phyloP scores from a whole-genome alignment of 2,888 invertebrate species.

The Drosophila austrosaltans region DNA sequence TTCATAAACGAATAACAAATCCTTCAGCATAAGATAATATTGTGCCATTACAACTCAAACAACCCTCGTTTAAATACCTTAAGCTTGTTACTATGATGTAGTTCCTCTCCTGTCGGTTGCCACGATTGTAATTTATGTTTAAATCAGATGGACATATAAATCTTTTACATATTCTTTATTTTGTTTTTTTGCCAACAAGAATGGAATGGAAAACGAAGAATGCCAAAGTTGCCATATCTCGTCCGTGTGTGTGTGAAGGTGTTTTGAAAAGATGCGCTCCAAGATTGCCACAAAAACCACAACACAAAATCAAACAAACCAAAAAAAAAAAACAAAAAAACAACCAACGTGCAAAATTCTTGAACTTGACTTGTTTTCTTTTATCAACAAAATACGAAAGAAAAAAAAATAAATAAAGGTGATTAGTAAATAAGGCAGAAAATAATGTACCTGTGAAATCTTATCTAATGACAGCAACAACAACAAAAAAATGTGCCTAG shows the following conservation, averaged over 20 bases:
- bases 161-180: constrained; percentile 47
- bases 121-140: constrained; percentile 63
- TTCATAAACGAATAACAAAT: too few species aligned
- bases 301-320: background rate
- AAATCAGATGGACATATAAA: constrained; percentile 69
- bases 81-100: constrained; percentile 24
- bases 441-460: constrained; percentile 49
- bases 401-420: background rate
- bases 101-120: background rate
- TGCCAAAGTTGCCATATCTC: background rate
- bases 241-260: background rate
- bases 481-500: constrained; percentile 45
- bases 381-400: background rate
- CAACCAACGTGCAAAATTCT: constrained; percentile 1
- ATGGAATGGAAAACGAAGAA: background rate
- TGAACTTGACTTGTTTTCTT: constrained; percentile 60
- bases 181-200: constrained; percentile 19
- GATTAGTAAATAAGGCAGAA: constrained; percentile 28
- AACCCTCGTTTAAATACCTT: constrained; percentile 18
- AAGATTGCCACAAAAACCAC: background rate
- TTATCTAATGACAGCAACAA: constrained; percentile 33
- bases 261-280: constrained; percentile 7
- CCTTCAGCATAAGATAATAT: too few species aligned
- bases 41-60: background rate
- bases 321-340: background rate